Evolutionary conservation across 1,140 invertebrate species (phyloP).

Genomic region (Lordiphosa mommai): DNA sequence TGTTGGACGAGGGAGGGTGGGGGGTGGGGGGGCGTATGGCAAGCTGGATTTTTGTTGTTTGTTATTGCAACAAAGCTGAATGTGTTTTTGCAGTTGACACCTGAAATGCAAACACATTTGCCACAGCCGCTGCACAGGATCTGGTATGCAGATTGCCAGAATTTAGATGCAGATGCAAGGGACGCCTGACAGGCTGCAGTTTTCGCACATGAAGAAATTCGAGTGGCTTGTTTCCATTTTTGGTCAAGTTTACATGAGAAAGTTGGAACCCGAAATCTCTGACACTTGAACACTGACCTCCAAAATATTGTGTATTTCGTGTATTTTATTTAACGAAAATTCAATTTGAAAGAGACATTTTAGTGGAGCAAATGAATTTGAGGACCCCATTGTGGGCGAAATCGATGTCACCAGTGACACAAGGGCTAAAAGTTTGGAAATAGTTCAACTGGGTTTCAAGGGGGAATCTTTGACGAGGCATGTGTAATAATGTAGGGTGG

Average conservation of each 20-base stretch:
- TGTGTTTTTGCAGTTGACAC: constrained; percentile 71
- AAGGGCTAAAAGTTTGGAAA: too few relatives aligned
- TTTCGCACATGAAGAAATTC: constrained; percentile 51
- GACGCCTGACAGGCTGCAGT: constrained; percentile 49
- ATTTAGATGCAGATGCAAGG: constrained; percentile 44
- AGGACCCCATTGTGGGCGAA: too few relatives aligned
- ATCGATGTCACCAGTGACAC: too few relatives aligned
- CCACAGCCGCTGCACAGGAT: constrained; percentile 61
- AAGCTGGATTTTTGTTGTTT: constrained; percentile 39
- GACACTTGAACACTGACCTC: constrained; percentile 33
- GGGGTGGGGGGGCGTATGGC: background rate
- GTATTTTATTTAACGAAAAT: background rate
- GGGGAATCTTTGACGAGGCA: too few relatives aligned
- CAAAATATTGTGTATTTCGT: constrained; percentile 8
- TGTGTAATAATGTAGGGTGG: too few relatives aligned
- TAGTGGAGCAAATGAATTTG: too few relatives aligned
- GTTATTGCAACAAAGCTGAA: constrained; percentile 68
- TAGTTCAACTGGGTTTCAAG: too few relatives aligned
- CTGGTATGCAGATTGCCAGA: constrained; percentile 42
- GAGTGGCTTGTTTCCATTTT: constrained; percentile 58
- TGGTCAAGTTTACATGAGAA: constrained; percentile 41
- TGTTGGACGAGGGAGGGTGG: background rate
- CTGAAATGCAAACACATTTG: constrained; percentile 70
- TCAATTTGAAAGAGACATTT: background rate
- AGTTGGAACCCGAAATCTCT: constrained; percentile 41